Percentiles rank a stretch among this genome's conserved stretches.
These are phyloP conservation scores for Hermaeophaga mercurialis DNA, from an alignment of 2,888 invertebrate species.

Conservation along the genomic window DNA sequence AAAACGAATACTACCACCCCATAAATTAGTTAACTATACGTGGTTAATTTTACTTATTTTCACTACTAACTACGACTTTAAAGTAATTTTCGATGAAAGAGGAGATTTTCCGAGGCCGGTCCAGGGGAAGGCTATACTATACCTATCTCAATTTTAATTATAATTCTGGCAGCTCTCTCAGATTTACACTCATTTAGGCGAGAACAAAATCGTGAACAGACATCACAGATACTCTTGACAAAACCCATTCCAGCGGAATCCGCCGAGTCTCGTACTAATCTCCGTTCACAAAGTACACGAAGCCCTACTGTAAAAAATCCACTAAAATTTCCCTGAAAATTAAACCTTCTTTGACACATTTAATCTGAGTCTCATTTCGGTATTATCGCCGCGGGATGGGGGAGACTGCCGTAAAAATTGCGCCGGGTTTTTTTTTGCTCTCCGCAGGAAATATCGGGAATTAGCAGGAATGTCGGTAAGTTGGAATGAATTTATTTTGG, in stretches of 20 bases:
- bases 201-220: constrained; percentile 52
- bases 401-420: constrained; percentile 14
- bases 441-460: too few relatives aligned
- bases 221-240: constrained; percentile 52
- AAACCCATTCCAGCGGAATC: constrained; percentile 50
- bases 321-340: constrained; percentile 59
- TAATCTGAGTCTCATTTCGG: constrained; percentile 50
- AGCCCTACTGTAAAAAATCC: constrained; percentile 56
- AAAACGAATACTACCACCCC: too few relatives aligned
- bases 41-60: too few relatives aligned
- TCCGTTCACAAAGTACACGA: constrained; percentile 50
- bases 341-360: constrained; percentile 58
- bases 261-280: constrained; percentile 48
- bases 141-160: constrained; percentile 51
- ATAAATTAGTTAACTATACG: too few relatives aligned
- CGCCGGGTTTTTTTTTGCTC: too few relatives aligned
- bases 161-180: constrained; percentile 48
- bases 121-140: constrained; percentile 18
- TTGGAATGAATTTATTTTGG: too few relatives aligned
- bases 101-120: background rate
- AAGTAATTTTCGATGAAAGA: too few relatives aligned
- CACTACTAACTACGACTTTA: too few relatives aligned
- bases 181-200: constrained; percentile 54
- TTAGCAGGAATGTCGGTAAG: too few relatives aligned
- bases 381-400: constrained; percentile 34